Conservation (phyloP, 2,797 vertebrate genomes). For the Chrysocyon brachyurus region DNA sequence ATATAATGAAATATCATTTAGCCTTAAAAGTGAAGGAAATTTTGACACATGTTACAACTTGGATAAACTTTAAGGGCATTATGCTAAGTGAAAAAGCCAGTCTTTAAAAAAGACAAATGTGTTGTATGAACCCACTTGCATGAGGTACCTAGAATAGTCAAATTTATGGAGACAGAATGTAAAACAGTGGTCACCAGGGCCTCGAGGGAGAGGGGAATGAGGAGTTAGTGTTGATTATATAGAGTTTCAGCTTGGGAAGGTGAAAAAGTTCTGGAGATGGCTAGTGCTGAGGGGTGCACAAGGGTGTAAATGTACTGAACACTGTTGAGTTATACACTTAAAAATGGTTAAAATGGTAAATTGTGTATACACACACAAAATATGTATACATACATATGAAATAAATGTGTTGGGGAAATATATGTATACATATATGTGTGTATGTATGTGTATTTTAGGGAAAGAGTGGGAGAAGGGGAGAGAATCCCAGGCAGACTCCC, state of each 20-base stretch:
- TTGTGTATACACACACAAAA: not conserved
- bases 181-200: not conserved
- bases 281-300: accelerated
- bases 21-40: not conserved
- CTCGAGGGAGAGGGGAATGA: accelerated
- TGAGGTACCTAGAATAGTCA: not conserved
- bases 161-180: not conserved
- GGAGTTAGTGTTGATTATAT: not conserved
- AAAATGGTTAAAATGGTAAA: not conserved
- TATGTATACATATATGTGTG: not conserved
- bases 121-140: not conserved
- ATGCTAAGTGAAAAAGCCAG: not conserved
- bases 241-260: not conserved
- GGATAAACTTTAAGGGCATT: not conserved
- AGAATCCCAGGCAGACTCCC: not conserved
- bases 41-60: accelerated
- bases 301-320: not conserved
- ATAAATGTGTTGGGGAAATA: too few species aligned
- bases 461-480: not conserved
- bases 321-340: not conserved
- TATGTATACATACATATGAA: too few species aligned
- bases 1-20: accelerated
- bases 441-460: not conserved
- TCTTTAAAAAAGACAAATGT: not conserved
- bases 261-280: not conserved